phyloP scores from a whole-genome alignment of 2,888 invertebrate genomes.

The Rotaria sp. region DNA sequence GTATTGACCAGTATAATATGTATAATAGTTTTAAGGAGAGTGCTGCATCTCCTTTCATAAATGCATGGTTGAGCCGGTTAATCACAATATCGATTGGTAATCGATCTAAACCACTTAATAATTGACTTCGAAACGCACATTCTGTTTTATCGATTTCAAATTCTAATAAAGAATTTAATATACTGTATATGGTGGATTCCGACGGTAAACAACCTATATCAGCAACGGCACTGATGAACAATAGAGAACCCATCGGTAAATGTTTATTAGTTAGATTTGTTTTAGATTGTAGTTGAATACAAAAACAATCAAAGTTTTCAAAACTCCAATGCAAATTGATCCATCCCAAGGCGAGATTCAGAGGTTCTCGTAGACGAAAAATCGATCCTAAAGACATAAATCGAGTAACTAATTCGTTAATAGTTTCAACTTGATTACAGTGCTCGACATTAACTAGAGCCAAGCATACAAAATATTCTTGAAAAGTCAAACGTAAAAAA shows the following conservation, averaged over 20 bases:
- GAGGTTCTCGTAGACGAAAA: neutral
- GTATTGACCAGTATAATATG: neutral
- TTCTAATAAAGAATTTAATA: neutral
- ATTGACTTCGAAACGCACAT: neutral
- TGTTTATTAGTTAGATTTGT: neutral
- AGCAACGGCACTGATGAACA: neutral
- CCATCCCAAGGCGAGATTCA: neutral
- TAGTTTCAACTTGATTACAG: neutral
- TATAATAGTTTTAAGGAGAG: neutral
- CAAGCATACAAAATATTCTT: neutral
- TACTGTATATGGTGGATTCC: neutral
- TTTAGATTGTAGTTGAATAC: neutral
- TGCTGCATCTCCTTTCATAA: neutral
- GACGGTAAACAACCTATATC: neutral
- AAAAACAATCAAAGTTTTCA: neutral
- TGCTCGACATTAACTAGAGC: neutral
- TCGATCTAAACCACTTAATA: neutral
- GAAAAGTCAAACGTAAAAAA: neutral
- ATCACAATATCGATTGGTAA: neutral
- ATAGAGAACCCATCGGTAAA: neutral
- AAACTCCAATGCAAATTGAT: neutral
- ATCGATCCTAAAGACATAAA: neutral
- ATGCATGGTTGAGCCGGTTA: neutral
- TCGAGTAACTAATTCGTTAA: neutral
- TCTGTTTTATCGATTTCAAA: neutral